Evolutionary conservation across 2,797 vertebrate genomes (phyloP).

Genomic region (Liparis tanakae): DNA sequence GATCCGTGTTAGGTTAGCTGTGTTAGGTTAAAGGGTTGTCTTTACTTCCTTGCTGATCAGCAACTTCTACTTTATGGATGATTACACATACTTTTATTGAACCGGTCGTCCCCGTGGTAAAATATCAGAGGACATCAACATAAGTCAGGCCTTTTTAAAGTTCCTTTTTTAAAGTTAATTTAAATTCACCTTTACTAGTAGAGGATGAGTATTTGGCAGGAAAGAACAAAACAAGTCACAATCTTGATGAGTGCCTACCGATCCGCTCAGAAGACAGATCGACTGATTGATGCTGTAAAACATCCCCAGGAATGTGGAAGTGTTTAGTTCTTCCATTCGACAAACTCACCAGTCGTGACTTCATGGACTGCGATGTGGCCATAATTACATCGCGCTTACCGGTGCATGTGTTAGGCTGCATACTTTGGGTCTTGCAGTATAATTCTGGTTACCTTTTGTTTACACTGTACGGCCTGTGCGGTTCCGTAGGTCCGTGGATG

Average conservation of each 20-base stretch:
- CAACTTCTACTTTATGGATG: neutral
- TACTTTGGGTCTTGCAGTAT: neutral
- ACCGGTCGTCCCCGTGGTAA: neutral
- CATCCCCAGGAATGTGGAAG: constrained; percentile 20
- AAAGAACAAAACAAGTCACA: neutral
- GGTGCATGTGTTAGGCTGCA: neutral
- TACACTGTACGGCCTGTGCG: neutral
- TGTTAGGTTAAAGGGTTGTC: neutral
- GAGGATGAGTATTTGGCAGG: neutral
- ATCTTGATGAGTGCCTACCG: neutral
- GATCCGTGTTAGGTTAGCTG: neutral
- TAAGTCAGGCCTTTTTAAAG: neutral
- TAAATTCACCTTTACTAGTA: neutral
- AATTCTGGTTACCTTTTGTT: constrained; percentile 6
- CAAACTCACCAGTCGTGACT: neutral
- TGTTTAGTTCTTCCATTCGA: constrained; percentile 8
- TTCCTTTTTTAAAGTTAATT: neutral
- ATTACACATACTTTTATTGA: neutral
- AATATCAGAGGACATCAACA: neutral
- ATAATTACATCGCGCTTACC: neutral
- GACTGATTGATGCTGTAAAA: neutral
- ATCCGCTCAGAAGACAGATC: neutral
- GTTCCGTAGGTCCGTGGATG: constrained; percentile 16
- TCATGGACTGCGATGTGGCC: neutral
- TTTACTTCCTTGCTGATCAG: neutral